Conservation (phyloP, 2,888 invertebrate genomes). For the Noctuana brunneofusca region DNA sequence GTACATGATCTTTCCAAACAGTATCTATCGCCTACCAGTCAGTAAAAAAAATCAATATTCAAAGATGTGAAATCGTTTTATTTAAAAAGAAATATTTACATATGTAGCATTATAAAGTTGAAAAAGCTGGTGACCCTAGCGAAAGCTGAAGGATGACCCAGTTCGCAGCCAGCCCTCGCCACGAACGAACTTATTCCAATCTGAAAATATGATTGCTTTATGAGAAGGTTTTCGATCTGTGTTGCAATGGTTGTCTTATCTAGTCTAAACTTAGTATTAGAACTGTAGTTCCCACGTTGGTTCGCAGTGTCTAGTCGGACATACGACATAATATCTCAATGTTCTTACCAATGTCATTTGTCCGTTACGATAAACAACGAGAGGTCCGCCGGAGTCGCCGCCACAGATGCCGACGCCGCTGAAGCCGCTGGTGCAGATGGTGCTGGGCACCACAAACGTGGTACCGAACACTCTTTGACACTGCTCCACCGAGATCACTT, state of each 20-base stretch:
- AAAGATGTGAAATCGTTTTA: too few species aligned
- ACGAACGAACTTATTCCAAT: slow-evolving; percentile 48
- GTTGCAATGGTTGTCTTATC: too few species aligned
- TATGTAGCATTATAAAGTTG: slow-evolving; percentile 40
- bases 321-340: too few species aligned
- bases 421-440: slow-evolving; percentile 47
- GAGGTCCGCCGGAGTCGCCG: slow-evolving; percentile 49
- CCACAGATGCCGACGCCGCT: slow-evolving; percentile 47
- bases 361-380: slow-evolving; percentile 39
- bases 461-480: slow-evolving; percentile 43
- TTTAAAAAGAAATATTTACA: slow-evolving; percentile 5
- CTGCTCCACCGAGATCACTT: slow-evolving; percentile 43
- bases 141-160: slow-evolving; percentile 46
- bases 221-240: too few species aligned
- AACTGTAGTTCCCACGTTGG: too few species aligned
- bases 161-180: slow-evolving; percentile 42
- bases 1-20: too few species aligned
- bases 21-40: too few species aligned
- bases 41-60: too few species aligned
- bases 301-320: too few species aligned
- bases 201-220: too few species aligned
- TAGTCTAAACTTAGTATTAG: too few species aligned
- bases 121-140: slow-evolving; percentile 46
- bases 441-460: slow-evolving; percentile 38
- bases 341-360: slow-evolving; percentile 31